Conservation (phyloP, 2,888 invertebrate genomes). For the Melieria crassipennis region DNA sequence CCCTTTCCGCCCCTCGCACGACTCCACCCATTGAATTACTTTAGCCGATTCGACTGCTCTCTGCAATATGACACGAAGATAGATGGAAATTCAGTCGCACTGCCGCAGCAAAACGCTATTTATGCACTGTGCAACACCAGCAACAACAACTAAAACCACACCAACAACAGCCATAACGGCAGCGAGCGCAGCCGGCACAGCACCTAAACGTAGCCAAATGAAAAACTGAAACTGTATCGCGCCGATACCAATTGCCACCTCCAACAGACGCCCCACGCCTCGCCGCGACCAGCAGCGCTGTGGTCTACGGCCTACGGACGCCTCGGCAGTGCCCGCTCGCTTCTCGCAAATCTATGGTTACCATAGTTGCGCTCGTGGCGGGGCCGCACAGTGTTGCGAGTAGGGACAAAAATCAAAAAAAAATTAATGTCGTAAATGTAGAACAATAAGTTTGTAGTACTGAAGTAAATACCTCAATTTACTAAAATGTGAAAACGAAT, state of each 20-base stretch:
- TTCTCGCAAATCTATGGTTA: no score
- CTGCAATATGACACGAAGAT: slow-evolving; percentile 43
- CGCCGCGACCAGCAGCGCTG: no score
- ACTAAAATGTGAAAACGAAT: no score
- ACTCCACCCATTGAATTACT: not conserved
- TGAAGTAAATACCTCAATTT: no score
- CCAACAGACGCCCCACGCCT: not conserved
- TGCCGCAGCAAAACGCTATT: slow-evolving; percentile 42
- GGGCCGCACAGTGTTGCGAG: no score
- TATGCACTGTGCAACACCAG: slow-evolving; percentile 36
- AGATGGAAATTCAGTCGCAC: slow-evolving; percentile 43
- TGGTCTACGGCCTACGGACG: no score
- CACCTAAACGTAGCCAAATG: slow-evolving; percentile 30
- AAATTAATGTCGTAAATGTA: no score
- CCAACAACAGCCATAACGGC: not conserved
- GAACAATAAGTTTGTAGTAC: no score
- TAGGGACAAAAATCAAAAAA: no score
- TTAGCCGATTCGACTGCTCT: not conserved
- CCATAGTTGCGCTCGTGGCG: no score
- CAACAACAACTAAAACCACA: not conserved
- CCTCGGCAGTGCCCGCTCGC: no score
- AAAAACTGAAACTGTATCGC: slow-evolving; percentile 43
- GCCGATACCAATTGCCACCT: slow-evolving; percentile 41
- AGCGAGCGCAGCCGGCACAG: slow-evolving; percentile 11
- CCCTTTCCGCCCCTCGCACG: not conserved